phyloP scores from a whole-genome alignment of 1,140 invertebrate genomes.

The Caenorhabditis inopinata region DNA sequence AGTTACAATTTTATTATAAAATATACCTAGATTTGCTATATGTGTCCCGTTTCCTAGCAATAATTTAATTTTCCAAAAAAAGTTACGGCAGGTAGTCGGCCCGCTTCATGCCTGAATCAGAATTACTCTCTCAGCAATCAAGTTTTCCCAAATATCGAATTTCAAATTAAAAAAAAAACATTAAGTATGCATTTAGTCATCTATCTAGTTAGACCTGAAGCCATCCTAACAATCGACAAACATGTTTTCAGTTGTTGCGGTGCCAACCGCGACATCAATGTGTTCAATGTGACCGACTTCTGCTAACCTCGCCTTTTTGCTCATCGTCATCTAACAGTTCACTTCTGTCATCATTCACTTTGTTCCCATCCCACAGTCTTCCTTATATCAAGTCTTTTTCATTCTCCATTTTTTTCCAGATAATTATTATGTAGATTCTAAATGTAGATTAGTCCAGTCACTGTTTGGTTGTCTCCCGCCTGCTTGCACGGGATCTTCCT shows the following conservation, averaged over 20 bases:
- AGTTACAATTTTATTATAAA: too few species aligned
- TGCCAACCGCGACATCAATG: constrained; percentile 1
- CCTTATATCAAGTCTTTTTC: constrained; percentile 2
- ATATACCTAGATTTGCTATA: too few species aligned
- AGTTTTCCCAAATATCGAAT: too few species aligned
- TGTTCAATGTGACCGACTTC: constrained; percentile 31
- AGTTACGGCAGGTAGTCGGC: too few species aligned
- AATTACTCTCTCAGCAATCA: too few species aligned
- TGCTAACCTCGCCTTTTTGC: background rate
- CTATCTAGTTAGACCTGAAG: too few species aligned
- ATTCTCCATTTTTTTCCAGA: too few species aligned
- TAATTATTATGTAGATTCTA: background rate
- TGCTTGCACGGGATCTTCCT: background rate
- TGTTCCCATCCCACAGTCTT: background rate
- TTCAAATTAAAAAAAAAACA: too few species aligned
- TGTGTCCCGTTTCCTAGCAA: too few species aligned
- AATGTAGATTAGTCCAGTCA: constrained; percentile 4
- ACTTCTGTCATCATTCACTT: background rate
- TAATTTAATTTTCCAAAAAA: too few species aligned
- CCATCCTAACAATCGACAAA: background rate
- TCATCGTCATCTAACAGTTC: background rate
- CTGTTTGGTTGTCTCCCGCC: background rate
- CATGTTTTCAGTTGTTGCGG: background rate
- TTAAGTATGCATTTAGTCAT: too few species aligned
- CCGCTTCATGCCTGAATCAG: too few species aligned